A percentile compares a stretch with the other conserved stretches of the same genome.
Evolutionary conservation across 2,113 vertebrate genomes (phyloP).

Genomic region (Chrysemys picta): DNA sequence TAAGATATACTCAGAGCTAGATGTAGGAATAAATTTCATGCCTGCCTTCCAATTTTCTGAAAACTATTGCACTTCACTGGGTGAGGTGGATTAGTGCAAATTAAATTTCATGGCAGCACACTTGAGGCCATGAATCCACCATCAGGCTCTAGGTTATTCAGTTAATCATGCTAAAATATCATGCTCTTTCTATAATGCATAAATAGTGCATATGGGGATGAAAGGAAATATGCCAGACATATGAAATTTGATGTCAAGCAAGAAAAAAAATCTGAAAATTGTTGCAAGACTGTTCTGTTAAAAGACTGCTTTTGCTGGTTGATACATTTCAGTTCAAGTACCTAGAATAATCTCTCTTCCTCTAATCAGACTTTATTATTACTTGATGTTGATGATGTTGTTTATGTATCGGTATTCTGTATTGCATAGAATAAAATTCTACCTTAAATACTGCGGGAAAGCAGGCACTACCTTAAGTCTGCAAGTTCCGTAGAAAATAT

Average conservation of each 20-base stretch:
- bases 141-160: background rate
- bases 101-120: background rate
- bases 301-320: background rate
- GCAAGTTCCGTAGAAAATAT: background rate
- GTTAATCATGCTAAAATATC: background rate
- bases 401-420: background rate
- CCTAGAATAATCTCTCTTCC: background rate
- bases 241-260: background rate
- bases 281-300: background rate
- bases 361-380: background rate
- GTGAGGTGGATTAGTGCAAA: background rate
- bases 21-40: background rate
- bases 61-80: background rate
- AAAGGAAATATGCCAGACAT: background rate
- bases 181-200: background rate
- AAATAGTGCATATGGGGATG: background rate
- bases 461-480: background rate
- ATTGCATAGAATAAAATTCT: rapidly evolving
- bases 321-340: background rate
- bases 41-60: background rate
- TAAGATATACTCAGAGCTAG: background rate
- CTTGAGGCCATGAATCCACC: background rate
- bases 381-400: background rate
- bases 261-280: background rate
- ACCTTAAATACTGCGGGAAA: background rate